Percentiles rank a stretch among this genome's conserved stretches.
These are phyloP conservation scores for Sylvietta virens DNA, from an alignment of 2,113 vertebrate genomes.

Conservation along the genomic window DNA sequence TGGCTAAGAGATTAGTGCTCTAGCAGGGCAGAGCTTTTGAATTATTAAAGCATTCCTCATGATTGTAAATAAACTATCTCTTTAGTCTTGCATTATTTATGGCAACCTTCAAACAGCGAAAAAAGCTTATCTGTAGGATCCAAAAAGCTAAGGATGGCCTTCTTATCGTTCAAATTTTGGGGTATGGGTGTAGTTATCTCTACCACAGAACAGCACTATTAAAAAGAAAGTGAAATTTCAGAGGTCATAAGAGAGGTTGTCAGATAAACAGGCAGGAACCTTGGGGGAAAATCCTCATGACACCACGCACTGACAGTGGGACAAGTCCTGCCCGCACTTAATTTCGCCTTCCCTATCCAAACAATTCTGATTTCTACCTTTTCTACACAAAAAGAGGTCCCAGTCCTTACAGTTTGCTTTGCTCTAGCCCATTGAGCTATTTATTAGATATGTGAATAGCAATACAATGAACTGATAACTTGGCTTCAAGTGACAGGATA, in stretches of 20 bases:
- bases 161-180: background rate
- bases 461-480: background rate
- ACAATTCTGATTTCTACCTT: background rate
- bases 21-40: background rate
- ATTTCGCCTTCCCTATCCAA: background rate
- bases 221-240: background rate
- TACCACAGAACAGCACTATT: background rate
- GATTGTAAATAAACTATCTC: background rate
- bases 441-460: background rate
- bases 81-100: conserved; percentile 34
- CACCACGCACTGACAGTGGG: background rate
- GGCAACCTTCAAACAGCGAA: background rate
- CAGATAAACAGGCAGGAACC: background rate
- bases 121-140: background rate
- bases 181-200: background rate
- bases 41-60: conserved; percentile 18
- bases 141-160: background rate
- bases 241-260: background rate
- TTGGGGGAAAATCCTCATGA: background rate
- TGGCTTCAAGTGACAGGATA: background rate
- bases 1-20: background rate
- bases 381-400: background rate
- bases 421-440: background rate
- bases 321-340: background rate
- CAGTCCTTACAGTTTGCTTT: background rate